phyloP scores from a whole-genome alignment of 2,113 vertebrate species.

The Equus quagga region DNA sequence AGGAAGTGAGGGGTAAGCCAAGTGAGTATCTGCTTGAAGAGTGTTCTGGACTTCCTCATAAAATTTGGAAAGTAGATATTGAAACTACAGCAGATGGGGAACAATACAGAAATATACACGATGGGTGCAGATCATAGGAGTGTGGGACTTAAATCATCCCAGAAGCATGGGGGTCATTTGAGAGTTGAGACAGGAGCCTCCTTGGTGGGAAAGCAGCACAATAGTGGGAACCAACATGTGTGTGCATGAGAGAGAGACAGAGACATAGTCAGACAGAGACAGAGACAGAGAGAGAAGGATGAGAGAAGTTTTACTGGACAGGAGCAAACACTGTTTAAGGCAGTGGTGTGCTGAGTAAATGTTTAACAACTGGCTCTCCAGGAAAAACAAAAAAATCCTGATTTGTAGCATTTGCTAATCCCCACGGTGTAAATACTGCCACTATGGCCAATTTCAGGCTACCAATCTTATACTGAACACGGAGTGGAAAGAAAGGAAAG shows the following conservation, averaged over 20 bases:
- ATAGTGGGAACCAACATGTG: background rate
- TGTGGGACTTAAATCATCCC: background rate
- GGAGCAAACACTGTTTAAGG: background rate
- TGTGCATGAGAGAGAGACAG: background rate
- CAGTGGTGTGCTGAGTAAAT: background rate
- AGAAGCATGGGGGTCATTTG: background rate
- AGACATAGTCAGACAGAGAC: background rate
- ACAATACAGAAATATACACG: rapidly evolving
- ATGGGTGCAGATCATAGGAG: background rate
- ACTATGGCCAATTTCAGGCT: background rate
- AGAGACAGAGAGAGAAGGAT: background rate
- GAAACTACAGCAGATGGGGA: background rate
- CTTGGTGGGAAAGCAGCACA: background rate
- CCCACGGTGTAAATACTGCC: background rate
- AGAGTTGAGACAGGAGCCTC: background rate
- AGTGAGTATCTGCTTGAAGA: background rate
- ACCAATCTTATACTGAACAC: background rate
- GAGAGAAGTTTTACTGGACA: background rate
- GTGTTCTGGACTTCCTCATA: background rate
- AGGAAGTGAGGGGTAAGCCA: background rate
- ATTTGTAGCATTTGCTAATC: background rate
- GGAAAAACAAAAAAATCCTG: background rate
- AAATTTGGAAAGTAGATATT: background rate
- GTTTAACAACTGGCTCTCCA: background rate
- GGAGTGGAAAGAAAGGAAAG: background rate